Base-by-base conservation (phyloP, 92 coral and sea anemone species). In the Zoanthus gigantus region DNA sequence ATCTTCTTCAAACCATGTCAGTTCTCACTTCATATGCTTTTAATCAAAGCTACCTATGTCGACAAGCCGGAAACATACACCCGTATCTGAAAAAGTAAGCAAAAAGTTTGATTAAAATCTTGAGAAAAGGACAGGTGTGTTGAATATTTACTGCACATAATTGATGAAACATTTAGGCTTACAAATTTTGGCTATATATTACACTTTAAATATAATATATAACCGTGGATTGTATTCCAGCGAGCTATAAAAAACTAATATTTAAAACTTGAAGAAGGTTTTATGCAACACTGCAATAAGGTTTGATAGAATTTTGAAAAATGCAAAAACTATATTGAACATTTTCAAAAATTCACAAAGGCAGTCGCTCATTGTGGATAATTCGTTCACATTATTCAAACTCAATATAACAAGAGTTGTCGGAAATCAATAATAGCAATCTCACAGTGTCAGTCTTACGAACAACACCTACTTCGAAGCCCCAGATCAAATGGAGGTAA, bases 121-220 rank as follows among this genome's bases (percentile, higher is more conserved):
- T 31, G 18, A 67, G 16, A 11, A 30, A 34, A 44, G 29, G 58
- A n/a, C 74, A 81, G 74, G 63, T 65, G 85, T 81, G 44, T 47
- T 50, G 60, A n/a, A 3, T 30, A 45, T 46, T 46, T 5, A 42
- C 42, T 45, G 0, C 32, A 50, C 37, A 37, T 63, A 46, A 79
- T 63, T 80, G 58, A 80, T 37, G 42, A 81, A 81, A 65, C 84
- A 65, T 61, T 13, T 67, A 79, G 53, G 11, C 16, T 60, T n/a
- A 60, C 29, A 2, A 34, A 5, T 73, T 6, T 7, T 14, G 10
- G 58, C 2, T 47, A 11, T 45, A 12, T 23, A 67, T 23, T 46
- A 81, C 58, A 65, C 3, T 32, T 7, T 37, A 37, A 37, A 2
- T 60, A 30, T 14, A 30, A 46, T 69, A 7, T 69, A 69, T 30